These are phyloP conservation scores for Smithornis capensis DNA, from an alignment of 2,113 vertebrate species.

Conservation along the genomic window DNA sequence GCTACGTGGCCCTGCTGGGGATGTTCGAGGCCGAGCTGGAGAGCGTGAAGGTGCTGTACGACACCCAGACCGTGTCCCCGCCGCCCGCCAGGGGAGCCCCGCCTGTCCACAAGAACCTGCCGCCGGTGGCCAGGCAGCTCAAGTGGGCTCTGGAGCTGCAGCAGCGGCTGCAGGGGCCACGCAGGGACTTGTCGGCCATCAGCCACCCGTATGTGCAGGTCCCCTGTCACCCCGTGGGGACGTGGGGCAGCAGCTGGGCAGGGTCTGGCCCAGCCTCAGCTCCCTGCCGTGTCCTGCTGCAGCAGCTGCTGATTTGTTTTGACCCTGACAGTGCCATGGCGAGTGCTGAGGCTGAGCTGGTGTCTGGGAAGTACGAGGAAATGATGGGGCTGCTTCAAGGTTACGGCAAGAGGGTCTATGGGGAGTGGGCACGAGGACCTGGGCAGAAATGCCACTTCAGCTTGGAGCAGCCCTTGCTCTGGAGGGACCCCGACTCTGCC, in stretches of 20 bases:
- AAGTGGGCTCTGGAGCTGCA: constrained; percentile 78
- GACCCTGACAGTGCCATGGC: constrained; percentile 49
- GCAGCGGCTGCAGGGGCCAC: constrained; percentile 66
- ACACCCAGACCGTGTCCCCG: not conserved
- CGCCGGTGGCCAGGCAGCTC: constrained; percentile 67
- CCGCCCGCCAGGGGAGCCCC: fast-evolving
- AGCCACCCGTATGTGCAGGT: constrained; percentile 68
- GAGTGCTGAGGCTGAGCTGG: constrained; percentile 50
- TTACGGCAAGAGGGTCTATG: constrained; percentile 27
- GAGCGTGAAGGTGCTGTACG: constrained; percentile 61
- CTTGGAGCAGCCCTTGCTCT: constrained; percentile 77
- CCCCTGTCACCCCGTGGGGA: not conserved
- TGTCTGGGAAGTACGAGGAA: constrained; percentile 65
- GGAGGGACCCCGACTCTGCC: not conserved
- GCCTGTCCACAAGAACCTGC: constrained; percentile 72
- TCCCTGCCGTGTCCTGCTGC: not conserved
- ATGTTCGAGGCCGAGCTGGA: constrained; percentile 75
- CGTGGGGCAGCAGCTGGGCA: fast-evolving
- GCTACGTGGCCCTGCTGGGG: constrained; percentile 64
- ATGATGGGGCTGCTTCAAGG: constrained; percentile 62
- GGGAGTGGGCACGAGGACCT: constrained; percentile 53
- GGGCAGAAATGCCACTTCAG: constrained; percentile 73
- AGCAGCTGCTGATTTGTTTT: fast-evolving
- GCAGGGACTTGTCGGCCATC: constrained; percentile 56
- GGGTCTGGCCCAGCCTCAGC: fast-evolving